phyloP scores from a whole-genome alignment of 2,888 invertebrate genomes.

The Pristionchus arcanus region DNA sequence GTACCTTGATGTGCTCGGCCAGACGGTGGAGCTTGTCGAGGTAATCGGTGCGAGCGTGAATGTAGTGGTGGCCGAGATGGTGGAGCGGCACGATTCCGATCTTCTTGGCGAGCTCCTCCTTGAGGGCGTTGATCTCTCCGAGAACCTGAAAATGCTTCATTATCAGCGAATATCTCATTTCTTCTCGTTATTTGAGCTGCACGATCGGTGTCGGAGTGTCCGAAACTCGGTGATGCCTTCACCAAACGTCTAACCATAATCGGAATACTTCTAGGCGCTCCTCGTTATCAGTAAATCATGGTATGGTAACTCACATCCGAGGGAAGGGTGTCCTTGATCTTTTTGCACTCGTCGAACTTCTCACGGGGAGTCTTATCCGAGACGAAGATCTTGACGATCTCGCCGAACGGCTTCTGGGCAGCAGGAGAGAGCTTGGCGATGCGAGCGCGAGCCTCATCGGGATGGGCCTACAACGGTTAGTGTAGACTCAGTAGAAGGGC shows the following conservation, averaged over 20 bases:
- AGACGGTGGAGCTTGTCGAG: constrained; percentile 26
- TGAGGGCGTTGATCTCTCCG: constrained; percentile 32
- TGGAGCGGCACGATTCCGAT: constrained; percentile 25
- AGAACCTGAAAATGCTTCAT: neutral
- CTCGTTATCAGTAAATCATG: too few species aligned
- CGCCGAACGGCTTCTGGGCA: neutral
- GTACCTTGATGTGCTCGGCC: constrained; percentile 39
- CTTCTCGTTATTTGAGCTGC: too few species aligned
- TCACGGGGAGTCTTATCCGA: constrained; percentile 28
- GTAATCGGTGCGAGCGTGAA: neutral
- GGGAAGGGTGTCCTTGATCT: neutral
- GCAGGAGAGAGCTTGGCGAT: constrained; percentile 14
- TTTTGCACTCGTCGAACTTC: constrained; percentile 1
- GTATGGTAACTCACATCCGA: neutral
- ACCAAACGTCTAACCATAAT: too few species aligned
- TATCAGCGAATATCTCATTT: too few species aligned
- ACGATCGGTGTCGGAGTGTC: too few species aligned
- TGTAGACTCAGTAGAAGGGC: too few species aligned
- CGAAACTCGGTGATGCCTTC: too few species aligned
- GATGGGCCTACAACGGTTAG: neutral
- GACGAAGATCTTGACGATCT: constrained; percentile 36
- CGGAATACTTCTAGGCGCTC: too few species aligned
- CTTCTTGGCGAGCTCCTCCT: constrained; percentile 41
- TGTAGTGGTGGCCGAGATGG: neutral
- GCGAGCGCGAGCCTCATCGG: constrained; percentile 21